Evolutionary conservation across 2,888 invertebrate genomes (phyloP), one percentile per base, ranked within the genome.

Genomic region (Sylvicola cinctus): DNA sequence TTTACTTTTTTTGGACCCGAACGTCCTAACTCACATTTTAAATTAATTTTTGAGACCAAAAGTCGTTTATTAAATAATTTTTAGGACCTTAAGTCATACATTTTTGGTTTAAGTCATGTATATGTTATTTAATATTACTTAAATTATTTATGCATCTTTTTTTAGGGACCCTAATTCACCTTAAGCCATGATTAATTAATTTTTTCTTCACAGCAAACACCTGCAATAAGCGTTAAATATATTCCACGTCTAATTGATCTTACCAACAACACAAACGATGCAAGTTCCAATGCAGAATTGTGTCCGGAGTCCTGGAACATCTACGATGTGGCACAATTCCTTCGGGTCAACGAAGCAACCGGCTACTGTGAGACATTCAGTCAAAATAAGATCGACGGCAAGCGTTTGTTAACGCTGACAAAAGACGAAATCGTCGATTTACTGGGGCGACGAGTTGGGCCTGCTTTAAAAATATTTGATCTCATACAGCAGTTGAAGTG

Each of bases 361-460:
- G 70, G 74, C 8, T 74, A 76, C 50, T 74, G 74, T 46, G 66
- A 69, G 44, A 69, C 68, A 35, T 74, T 75, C 46, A 63, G 60
- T 45, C 62, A 71, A 42, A 61, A 76, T 66, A 73, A 73, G 54
- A 74, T 91, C 41, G 79, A 80, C 44, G 91, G 93, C 2, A 70
- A 75, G 39, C 70, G 69, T 50, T 63, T 93, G 49, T 61, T 91
- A 39, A 68, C 72, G 42, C 61, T 93, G 38, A 76, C 76, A 33
- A 87, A 90, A 61, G 88, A 90, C 52, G 79, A 90, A 60, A 81
- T 93, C 41, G 74, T 90, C 45, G 79, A 78, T 47, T 62, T 88
- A 41, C 74, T 88, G 16, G 80, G 84, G 44, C 88, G 84, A 70
- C 91, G 90, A 66, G 88, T 93, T 38, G 91, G 91, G 2, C 91